These are phyloP conservation scores for Calcarius lapponicus DNA, from an alignment of 2,797 vertebrate species.

Conservation along the genomic window DNA sequence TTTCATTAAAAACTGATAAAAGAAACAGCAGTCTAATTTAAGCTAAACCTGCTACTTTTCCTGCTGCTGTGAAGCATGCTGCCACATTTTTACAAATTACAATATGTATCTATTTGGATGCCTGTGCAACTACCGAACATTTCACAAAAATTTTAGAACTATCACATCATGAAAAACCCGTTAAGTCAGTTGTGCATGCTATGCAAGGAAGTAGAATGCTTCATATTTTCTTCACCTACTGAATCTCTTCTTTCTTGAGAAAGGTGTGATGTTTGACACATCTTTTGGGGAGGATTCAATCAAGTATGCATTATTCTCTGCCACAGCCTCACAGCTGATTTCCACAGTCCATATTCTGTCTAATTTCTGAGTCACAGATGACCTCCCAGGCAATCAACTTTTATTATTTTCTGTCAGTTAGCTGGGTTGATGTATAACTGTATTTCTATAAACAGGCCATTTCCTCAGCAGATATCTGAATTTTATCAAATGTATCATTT, in stretches of 20 bases:
- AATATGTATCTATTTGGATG: neutral
- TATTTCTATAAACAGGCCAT: conserved; percentile 59
- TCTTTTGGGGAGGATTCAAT: conserved; percentile 21
- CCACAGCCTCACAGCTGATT: neutral
- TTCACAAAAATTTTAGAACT: neutral
- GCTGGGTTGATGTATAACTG: conserved; percentile 47
- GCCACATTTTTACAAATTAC: neutral
- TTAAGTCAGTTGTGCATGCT: neutral
- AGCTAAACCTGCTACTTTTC: conserved; percentile 1
- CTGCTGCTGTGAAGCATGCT: neutral
- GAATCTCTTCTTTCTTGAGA: conserved; percentile 7
- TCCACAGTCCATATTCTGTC: conserved; percentile 23
- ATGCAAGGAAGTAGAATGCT: neutral
- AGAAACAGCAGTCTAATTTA: conserved; percentile 11
- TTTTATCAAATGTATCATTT: conserved; percentile 52
- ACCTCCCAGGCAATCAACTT: conserved; percentile 37
- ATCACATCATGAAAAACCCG: neutral
- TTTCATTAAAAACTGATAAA: conserved; percentile 49
- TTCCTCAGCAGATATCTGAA: conserved; percentile 52
- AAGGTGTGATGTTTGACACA: conserved; percentile 7
- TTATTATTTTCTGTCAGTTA: conserved; percentile 49
- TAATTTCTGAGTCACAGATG: conserved; percentile 60
- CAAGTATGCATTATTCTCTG: conserved; percentile 11
- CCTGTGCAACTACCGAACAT: neutral
- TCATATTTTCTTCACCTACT: conserved; percentile 36